These are phyloP conservation scores for Vulpes lagopus DNA, from an alignment of 2,113 vertebrate genomes.

Conservation along the genomic window DNA sequence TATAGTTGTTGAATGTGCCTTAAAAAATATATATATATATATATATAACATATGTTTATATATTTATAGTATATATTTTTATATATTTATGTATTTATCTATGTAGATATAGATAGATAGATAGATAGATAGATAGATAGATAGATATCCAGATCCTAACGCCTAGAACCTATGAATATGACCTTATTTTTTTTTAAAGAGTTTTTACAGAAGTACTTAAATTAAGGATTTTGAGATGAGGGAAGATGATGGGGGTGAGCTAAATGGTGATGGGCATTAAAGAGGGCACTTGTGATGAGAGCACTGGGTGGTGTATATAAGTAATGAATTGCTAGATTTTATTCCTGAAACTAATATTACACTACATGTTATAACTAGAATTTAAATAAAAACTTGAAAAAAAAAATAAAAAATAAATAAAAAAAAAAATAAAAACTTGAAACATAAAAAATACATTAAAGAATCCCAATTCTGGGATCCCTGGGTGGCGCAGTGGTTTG, in stretches of 20 bases:
- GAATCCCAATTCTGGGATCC: not conserved
- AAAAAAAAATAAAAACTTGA: not conserved
- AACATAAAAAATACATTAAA: not conserved
- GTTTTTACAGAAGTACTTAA: not conserved
- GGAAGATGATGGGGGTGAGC: not conserved
- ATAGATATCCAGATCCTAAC: not conserved
- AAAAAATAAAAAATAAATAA: not conserved
- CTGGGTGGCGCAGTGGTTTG: too few relatives aligned
- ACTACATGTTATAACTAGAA: not conserved
- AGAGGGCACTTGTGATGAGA: not conserved
- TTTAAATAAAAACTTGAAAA: not conserved
- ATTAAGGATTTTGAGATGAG: not conserved
- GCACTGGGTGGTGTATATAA: not conserved
- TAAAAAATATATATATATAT: not conserved
- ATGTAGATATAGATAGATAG: too few relatives aligned
- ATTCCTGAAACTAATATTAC: not conserved
- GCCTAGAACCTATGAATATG: not conserved
- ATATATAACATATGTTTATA: too few relatives aligned
- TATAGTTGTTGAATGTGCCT: not conserved
- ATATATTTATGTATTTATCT: too few relatives aligned
- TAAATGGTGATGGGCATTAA: not conserved
- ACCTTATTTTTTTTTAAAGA: not conserved
- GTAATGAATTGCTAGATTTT: not conserved
- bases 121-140: too few relatives aligned
- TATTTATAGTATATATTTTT: too few relatives aligned